A percentile compares a stretch with the other conserved stretches of the same genome.
Evolutionary conservation across 1,140 invertebrate genomes (phyloP).

Genomic region (Heliconius himera): DNA sequence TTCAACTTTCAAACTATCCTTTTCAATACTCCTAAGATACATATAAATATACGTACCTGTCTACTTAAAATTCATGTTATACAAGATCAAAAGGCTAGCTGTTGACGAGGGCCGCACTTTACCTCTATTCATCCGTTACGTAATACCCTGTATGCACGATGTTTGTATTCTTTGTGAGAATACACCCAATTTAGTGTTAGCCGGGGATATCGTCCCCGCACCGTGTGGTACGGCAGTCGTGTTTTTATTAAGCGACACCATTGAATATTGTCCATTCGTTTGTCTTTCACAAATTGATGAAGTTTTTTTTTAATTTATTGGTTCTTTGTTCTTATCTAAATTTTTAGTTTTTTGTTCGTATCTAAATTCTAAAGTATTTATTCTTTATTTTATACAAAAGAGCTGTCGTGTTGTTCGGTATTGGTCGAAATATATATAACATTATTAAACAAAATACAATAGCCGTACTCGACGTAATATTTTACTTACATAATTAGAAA

Average conservation of each 20-base stretch:
- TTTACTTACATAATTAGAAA: too few relatives aligned
- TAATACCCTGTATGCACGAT: constrained; percentile 27
- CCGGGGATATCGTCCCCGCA: constrained; percentile 42
- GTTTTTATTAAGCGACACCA: constrained; percentile 37
- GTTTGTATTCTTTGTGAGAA: constrained; percentile 44
- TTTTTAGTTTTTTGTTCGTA: too few relatives aligned
- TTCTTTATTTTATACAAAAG: too few relatives aligned
- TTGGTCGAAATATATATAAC: too few relatives aligned
- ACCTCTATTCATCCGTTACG: constrained; percentile 34
- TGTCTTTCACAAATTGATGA: too few relatives aligned
- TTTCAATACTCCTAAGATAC: background rate
- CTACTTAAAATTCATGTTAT: background rate
- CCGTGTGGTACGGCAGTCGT: constrained; percentile 25
- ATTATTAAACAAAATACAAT: too few relatives aligned
- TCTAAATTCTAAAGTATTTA: too few relatives aligned
- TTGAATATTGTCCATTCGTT: constrained; percentile 11
- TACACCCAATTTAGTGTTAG: constrained; percentile 45
- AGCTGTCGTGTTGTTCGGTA: too few relatives aligned
- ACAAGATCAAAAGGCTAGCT: constrained; percentile 17
- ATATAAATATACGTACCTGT: background rate
- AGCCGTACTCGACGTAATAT: too few relatives aligned
- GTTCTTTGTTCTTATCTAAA: too few relatives aligned
- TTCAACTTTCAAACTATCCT: background rate
- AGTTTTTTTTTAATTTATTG: too few relatives aligned
- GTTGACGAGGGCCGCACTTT: constrained; percentile 32